Evolutionary conservation across 1,140 invertebrate species (phyloP).

Genomic region (Onthophagus taurus): DNA sequence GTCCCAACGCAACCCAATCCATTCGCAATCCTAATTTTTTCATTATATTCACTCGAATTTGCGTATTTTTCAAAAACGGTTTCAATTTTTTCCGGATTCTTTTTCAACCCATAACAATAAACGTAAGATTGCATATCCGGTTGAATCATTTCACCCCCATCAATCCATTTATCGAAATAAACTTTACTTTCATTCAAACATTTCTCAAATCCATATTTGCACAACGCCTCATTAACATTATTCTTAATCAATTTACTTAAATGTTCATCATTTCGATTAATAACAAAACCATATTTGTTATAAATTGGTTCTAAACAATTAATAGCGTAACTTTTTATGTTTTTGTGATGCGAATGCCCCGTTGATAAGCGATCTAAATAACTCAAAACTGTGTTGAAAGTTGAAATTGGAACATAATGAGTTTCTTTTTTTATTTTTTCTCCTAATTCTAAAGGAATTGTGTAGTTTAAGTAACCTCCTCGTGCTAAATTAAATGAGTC

Average conservation of each 20-base stretch:
- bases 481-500: slow-evolving; percentile 40
- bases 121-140: background rate
- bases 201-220: background rate
- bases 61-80: background rate
- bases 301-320: background rate
- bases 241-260: background rate
- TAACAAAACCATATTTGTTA: background rate
- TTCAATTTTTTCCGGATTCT: background rate
- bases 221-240: background rate
- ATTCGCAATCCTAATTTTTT: background rate
- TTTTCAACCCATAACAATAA: background rate
- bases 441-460: slow-evolving; percentile 45
- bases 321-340: background rate
- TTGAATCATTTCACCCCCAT: background rate
- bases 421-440: slow-evolving; percentile 41
- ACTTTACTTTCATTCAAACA: background rate
- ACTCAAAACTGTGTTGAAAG: slow-evolving; percentile 8
- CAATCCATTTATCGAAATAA: background rate
- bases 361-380: slow-evolving; percentile 8
- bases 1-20: background rate
- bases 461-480: slow-evolving; percentile 45
- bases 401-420: slow-evolving; percentile 7
- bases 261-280: background rate
- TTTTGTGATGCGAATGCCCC: background rate
- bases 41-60: background rate